Percentiles rank a stretch among this genome's conserved stretches.
These are phyloP conservation scores for Oxyura jamaicensis DNA, from an alignment of 2,113 vertebrate genomes.

Conservation along the genomic window DNA sequence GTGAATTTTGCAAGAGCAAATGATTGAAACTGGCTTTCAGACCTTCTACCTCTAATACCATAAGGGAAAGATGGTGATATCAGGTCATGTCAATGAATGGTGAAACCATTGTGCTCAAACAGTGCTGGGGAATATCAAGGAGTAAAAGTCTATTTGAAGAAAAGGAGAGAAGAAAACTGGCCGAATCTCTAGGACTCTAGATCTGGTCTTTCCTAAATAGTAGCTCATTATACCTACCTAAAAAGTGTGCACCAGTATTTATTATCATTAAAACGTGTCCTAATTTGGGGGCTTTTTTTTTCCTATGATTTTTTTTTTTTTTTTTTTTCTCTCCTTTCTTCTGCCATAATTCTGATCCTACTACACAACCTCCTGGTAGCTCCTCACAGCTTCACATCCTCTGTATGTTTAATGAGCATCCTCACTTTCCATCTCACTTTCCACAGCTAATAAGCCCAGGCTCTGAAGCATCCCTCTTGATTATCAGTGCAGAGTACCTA, in stretches of 20 bases:
- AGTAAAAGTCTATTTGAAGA: neutral
- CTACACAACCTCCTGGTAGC: neutral
- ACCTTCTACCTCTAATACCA: neutral
- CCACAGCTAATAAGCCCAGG: neutral
- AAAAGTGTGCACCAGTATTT: neutral
- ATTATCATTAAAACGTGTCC: neutral
- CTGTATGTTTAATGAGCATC: neutral
- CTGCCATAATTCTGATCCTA: neutral
- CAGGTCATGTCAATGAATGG: neutral
- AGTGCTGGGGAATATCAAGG: neutral
- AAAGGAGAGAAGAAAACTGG: neutral
- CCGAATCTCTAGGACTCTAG: neutral
- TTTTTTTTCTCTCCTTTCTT: neutral
- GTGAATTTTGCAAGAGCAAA: neutral
- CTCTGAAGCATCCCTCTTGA: neutral
- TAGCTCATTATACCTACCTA: neutral
- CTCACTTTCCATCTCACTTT: neutral
- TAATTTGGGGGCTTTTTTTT: neutral
- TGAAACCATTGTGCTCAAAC: neutral
- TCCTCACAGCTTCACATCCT: neutral
- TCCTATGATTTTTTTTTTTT: neutral
- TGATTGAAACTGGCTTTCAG: neutral
- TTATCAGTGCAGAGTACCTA: neutral
- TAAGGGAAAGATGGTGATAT: neutral
- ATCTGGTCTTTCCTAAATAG: neutral